phyloP scores from a whole-genome alignment of 2,113 vertebrate species.

The Onychostoma macrolepis region DNA sequence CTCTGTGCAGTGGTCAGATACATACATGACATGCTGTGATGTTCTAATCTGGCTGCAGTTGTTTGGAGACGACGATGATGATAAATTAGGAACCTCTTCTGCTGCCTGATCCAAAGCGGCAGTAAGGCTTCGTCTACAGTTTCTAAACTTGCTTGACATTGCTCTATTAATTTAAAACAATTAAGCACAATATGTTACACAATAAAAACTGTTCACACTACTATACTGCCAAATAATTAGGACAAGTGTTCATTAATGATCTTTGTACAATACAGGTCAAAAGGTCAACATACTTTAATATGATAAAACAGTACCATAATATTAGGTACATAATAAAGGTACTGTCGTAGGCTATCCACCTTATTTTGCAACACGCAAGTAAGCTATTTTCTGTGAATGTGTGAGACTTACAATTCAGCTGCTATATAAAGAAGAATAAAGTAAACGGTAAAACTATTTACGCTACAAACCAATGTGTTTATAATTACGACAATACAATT shows the following conservation, averaged over 20 bases:
- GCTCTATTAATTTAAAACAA: background rate
- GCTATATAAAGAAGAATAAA: background rate
- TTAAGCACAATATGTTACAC: background rate
- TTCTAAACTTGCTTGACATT: constrained; percentile 26
- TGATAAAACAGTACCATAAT: background rate
- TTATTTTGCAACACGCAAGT: background rate
- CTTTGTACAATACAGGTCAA: background rate
- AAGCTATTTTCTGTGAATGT: background rate
- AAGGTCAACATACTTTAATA: background rate
- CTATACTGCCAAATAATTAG: background rate
- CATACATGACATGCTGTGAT: background rate
- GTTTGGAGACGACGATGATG: background rate
- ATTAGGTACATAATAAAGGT: background rate
- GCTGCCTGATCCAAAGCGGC: constrained; percentile 26
- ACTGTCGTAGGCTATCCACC: too few relatives aligned
- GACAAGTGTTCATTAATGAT: background rate
- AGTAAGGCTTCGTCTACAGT: constrained; percentile 30
- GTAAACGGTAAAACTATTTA: too few relatives aligned
- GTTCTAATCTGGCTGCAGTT: background rate
- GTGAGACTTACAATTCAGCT: background rate
- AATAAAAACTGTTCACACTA: background rate
- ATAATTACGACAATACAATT: background rate
- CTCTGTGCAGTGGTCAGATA: background rate
- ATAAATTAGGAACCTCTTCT: background rate
- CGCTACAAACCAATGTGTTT: background rate